Evolutionary conservation across 2,797 vertebrate species (phyloP).

Genomic region (Scleropages formosus): DNA sequence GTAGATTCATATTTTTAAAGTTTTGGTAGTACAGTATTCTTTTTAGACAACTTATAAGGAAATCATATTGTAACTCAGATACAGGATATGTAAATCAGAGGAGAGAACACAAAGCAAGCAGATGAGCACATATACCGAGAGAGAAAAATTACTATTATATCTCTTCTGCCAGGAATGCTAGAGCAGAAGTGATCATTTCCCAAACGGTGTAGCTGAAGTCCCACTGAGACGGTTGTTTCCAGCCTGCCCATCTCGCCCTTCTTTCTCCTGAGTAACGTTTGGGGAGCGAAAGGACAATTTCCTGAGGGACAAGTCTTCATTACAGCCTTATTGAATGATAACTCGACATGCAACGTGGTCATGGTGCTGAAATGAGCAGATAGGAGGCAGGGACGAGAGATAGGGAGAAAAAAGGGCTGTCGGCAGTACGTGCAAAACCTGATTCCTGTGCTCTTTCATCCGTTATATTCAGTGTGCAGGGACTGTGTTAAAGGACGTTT

Average conservation of each 20-base stretch:
- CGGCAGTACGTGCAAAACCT: neutral
- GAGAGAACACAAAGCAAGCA: neutral
- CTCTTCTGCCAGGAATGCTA: no score
- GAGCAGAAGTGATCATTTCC: no score
- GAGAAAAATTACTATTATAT: no score
- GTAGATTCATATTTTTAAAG: no score
- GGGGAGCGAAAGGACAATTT: conserved; percentile 35
- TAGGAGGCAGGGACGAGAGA: neutral
- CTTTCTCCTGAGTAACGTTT: conserved; percentile 33
- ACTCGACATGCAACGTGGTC: conserved; percentile 8
- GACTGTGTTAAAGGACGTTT: conserved; percentile 5
- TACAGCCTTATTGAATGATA: conserved; percentile 36
- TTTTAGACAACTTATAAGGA: no score
- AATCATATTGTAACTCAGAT: no score
- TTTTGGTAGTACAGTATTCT: no score
- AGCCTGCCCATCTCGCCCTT: neutral
- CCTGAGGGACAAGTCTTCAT: conserved; percentile 37
- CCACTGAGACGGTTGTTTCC: conserved; percentile 28
- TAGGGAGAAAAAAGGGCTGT: neutral
- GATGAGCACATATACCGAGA: neutral
- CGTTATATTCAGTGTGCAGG: neutral
- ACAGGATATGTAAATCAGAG: no score
- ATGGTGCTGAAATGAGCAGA: neutral
- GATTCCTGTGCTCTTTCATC: neutral
- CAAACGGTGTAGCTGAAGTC: neutral